Evolutionary conservation across 2,797 vertebrate genomes (phyloP), one percentile per base, ranked within the genome.

Genomic region (Macropodus opercularis): DNA sequence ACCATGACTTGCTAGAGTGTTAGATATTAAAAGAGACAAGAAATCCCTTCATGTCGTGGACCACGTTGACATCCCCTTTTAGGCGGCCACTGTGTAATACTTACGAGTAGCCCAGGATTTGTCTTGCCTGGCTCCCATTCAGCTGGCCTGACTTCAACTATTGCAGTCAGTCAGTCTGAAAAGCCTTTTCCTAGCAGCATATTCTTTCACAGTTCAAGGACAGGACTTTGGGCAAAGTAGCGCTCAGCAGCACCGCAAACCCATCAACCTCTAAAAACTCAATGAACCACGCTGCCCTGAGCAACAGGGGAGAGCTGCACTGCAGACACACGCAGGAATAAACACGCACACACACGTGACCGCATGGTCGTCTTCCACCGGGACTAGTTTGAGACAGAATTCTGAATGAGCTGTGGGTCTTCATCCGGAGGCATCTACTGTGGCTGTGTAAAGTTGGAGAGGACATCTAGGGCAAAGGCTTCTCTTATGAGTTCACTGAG

Each of bases 151-250:
- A 61, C 75, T 81, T 89, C 86, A 90, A 85, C 89, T 83, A 84
- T 87, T 84, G 83, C 83, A 87, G 85, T 87, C 84, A 83, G 81
- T 80, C 84, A 49, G 79, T 83, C 81, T 89, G 81, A 88, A 89
- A 90, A 85, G 79, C 71, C 79, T 83, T 86, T 83, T 77, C 73
- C 87, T 76, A 58, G 74, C 79, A 84, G 85, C 85, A 80, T 88
- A 86, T 88, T 89, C 86, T 85, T 73, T 80, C 85, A 84, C 86
- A 85, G 85, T 90, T 92, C 86, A 90, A 91, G 91, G 90, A 87
- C 80, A 69, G 89, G 89, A 83, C 83, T 90, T 80, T 84, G 74
- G 85, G 85, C 83, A 70, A 83, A 83, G 77, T 71, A 71, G 75
- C 84, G 83, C 81, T 78, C 71, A 77, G 85, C 85, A 71, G 80